phyloP scores from a whole-genome alignment of 2,888 invertebrate species.

The Lithophane leautieri region DNA sequence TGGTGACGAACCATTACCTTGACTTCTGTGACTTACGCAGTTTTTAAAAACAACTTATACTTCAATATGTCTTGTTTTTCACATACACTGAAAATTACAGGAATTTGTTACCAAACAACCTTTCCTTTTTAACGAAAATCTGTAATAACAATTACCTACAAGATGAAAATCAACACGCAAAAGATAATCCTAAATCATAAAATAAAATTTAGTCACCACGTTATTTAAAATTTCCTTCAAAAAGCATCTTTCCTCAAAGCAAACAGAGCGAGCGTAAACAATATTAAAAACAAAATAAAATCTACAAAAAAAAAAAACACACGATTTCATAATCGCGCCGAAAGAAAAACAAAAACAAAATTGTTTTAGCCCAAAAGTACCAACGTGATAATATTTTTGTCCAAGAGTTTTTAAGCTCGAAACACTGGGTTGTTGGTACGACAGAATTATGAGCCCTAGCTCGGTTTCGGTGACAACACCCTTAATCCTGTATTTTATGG shows the following conservation, averaged over 20 bases:
- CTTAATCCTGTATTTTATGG: slow-evolving; percentile 77
- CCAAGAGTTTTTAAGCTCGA: slow-evolving; percentile 55
- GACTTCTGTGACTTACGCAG: neutral
- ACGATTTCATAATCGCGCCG: slow-evolving; percentile 58
- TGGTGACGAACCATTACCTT: neutral
- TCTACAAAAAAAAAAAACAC: slow-evolving; percentile 28
- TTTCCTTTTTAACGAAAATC: neutral
- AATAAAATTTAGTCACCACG: slow-evolving; percentile 12
- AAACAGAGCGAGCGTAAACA: slow-evolving; percentile 57
- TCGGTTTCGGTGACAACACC: slow-evolving; percentile 73
- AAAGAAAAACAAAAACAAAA: slow-evolving; percentile 61
- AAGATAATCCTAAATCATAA: slow-evolving; percentile 38
- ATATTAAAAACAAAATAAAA: slow-evolving; percentile 44
- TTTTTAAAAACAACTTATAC: neutral
- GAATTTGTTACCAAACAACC: neutral
- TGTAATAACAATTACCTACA: neutral
- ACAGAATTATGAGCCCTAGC: slow-evolving; percentile 73
- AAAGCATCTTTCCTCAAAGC: slow-evolving; percentile 45
- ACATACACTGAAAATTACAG: neutral
- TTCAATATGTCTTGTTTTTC: neutral
- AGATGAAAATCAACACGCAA: neutral
- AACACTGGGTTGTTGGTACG: slow-evolving; percentile 59
- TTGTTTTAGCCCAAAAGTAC: slow-evolving; percentile 56
- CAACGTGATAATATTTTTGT: slow-evolving; percentile 62
- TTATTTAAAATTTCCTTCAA: slow-evolving; percentile 54